These are phyloP conservation scores for Argyrosomus japonicus DNA, from an alignment of 2,113 vertebrate species.

Conservation along the genomic window DNA sequence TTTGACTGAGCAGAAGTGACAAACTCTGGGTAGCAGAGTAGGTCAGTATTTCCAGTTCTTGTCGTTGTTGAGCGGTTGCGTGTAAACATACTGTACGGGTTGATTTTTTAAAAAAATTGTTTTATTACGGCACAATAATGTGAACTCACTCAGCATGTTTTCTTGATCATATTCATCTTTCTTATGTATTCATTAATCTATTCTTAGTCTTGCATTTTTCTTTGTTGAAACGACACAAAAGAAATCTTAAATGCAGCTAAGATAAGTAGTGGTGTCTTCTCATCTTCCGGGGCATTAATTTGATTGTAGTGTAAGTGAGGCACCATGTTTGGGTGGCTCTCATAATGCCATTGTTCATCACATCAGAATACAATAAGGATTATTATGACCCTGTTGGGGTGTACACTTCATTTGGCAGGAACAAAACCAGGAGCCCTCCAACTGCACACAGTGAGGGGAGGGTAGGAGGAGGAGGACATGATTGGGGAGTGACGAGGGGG, in stretches of 20 bases:
- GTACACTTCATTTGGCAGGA: slow-evolving; percentile 71
- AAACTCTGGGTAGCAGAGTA: neutral
- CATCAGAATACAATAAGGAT: slow-evolving; percentile 53
- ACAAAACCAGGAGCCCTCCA: slow-evolving; percentile 63
- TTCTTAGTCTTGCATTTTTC: neutral
- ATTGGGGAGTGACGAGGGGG: neutral
- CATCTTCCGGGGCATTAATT: neutral
- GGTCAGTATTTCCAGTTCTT: neutral
- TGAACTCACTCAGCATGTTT: neutral
- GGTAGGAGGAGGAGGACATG: neutral
- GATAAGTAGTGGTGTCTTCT: accelerated
- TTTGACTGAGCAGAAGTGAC: neutral
- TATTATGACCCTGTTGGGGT: slow-evolving; percentile 58
- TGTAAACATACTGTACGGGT: neutral
- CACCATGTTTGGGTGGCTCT: neutral
- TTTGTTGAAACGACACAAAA: neutral
- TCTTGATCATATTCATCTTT: neutral
- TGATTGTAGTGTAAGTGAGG: neutral
- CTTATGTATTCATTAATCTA: neutral
- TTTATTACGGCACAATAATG: no score
- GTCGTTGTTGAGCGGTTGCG: neutral
- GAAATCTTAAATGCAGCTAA: neutral
- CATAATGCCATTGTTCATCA: slow-evolving; percentile 36
- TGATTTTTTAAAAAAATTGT: neutral
- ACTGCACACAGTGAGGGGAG: slow-evolving; percentile 32